Conservation (phyloP, 2,797 vertebrate genomes). For the Mormyrus hasselquistii region DNA sequence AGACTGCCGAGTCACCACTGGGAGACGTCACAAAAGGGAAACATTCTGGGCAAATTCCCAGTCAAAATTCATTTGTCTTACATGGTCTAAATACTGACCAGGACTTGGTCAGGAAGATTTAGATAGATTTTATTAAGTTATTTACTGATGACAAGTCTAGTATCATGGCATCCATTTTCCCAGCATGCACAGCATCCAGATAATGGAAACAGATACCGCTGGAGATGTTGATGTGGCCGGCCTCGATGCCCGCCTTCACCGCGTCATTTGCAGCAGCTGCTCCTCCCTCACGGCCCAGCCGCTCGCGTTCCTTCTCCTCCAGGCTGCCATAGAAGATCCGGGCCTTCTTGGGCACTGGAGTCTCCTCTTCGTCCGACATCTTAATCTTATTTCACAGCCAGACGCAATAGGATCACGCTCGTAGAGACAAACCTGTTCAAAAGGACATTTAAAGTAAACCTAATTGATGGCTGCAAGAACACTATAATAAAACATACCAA, state of each 20-base stretch:
- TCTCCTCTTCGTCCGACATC: conserved; percentile 73
- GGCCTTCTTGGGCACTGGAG: conserved; percentile 63
- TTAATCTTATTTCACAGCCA: neutral
- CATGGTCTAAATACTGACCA: neutral
- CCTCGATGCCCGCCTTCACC: conserved; percentile 78
- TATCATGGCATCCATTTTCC: neutral
- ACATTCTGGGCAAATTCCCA: neutral
- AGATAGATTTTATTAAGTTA: neutral
- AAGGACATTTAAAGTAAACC: neutral
- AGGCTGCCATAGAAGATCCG: conserved; percentile 91
- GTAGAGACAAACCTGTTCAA: neutral
- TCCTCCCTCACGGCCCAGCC: conserved; percentile 65
- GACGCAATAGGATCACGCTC: neutral
- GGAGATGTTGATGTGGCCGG: conserved; percentile 91
- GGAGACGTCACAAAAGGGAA: neutral
- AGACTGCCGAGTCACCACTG: neutral
- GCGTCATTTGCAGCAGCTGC: conserved; percentile 60
- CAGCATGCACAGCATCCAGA: neutral
- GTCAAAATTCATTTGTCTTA: neutral
- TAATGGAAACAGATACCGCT: conserved; percentile 63
- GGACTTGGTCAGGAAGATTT: neutral
- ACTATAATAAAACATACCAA: neutral
- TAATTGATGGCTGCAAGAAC: neutral
- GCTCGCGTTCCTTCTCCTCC: conserved; percentile 87
- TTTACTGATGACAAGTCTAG: neutral